These are phyloP conservation scores for Bothrops jararaca DNA, from an alignment of 2,113 vertebrate species.

Conservation along the genomic window DNA sequence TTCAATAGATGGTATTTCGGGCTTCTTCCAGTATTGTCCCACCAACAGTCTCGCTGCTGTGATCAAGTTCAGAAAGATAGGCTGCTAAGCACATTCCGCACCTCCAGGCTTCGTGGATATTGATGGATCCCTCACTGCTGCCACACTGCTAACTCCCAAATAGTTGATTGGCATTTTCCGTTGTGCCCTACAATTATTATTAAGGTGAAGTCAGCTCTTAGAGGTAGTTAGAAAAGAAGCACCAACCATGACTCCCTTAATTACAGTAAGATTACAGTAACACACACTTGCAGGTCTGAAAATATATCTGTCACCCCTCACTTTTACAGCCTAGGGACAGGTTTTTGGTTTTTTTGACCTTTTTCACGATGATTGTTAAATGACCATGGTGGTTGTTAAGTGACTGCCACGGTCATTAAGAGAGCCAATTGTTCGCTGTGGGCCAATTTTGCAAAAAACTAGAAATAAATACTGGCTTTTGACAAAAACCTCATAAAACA, in stretches of 20 bases:
- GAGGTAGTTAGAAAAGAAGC: background rate
- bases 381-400: background rate
- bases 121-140: background rate
- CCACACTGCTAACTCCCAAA: background rate
- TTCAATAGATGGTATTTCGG: no score
- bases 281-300: background rate
- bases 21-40: no score
- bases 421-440: background rate
- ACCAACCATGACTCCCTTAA: background rate
- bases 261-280: background rate
- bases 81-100: background rate
- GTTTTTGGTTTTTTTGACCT: background rate
- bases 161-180: background rate
- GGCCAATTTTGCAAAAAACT: background rate
- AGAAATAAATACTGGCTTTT: background rate
- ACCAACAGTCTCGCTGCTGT: no score
- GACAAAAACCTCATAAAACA: background rate
- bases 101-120: background rate
- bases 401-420: background rate
- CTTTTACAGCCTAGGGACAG: background rate
- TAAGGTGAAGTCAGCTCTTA: background rate
- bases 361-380: background rate
- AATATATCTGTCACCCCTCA: background rate
- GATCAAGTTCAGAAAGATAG: no score
- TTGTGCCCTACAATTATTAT: background rate